Percentiles rank a stretch among this genome's conserved stretches.
Evolutionary conservation across 2,888 invertebrate species (phyloP).

Genomic region (Thelaira solivaga): DNA sequence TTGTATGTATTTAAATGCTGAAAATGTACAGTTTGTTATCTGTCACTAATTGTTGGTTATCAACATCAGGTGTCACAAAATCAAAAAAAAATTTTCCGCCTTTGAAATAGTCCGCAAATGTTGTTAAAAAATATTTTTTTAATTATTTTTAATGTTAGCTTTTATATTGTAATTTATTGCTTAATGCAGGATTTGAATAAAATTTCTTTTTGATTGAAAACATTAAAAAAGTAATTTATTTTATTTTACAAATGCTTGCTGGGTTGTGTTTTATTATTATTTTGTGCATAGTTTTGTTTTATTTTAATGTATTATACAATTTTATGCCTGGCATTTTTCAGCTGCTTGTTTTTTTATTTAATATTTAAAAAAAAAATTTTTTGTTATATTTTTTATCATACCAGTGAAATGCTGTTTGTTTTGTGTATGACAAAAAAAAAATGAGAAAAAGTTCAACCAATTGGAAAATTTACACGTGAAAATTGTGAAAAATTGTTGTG

Average conservation of each 20-base stretch:
- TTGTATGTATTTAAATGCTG: neutral
- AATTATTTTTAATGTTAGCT: too few species aligned
- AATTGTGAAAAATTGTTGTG: constrained; percentile 75
- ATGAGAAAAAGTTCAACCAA: constrained; percentile 67
- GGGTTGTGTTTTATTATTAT: constrained; percentile 36
- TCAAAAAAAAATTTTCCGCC: too few species aligned
- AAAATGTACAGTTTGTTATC: too few species aligned
- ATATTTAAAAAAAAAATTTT: too few species aligned
- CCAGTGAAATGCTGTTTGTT: constrained; percentile 30
- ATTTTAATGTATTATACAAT: constrained; percentile 27
- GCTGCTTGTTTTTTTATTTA: constrained; percentile 24
- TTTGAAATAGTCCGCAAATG: too few species aligned
- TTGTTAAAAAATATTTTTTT: too few species aligned
- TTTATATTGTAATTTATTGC: too few species aligned
- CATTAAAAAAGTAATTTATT: too few species aligned
- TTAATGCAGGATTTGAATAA: too few species aligned
- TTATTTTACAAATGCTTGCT: neutral
- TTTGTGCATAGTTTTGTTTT: constrained; percentile 10
- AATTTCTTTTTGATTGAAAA: too few species aligned
- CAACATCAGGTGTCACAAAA: too few species aligned
- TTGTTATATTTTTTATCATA: constrained; percentile 21
- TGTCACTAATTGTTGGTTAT: too few species aligned
- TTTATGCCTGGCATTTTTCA: constrained; percentile 15
- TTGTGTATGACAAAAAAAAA: neutral
- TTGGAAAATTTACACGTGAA: constrained; percentile 75